These are phyloP conservation scores for Pseudolycoriella hygida DNA, from an alignment of 2,888 invertebrate genomes.

Conservation along the genomic window DNA sequence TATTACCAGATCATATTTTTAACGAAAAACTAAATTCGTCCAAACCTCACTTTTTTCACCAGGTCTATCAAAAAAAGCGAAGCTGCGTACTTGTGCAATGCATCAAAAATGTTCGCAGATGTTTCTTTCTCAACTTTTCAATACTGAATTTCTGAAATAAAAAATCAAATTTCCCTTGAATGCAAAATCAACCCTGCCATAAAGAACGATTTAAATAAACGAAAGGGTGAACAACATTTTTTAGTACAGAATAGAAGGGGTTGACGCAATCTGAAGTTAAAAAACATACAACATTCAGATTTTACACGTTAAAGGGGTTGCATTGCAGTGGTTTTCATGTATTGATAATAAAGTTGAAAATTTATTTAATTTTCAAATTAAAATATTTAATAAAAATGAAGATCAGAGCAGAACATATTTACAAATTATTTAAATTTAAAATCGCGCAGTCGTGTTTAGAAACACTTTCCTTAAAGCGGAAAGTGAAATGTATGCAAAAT, in stretches of 20 bases:
- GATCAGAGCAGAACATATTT: not conserved
- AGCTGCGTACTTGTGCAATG: too few species aligned
- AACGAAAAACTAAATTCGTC: too few species aligned
- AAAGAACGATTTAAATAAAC: too few species aligned
- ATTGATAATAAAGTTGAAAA: not conserved
- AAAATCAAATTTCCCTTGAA: too few species aligned
- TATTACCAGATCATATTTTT: too few species aligned
- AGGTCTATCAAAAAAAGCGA: too few species aligned
- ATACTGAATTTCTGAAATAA: too few species aligned
- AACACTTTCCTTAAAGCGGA: not conserved
- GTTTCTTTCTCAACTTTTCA: too few species aligned
- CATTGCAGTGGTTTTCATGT: not conserved
- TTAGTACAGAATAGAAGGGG: not conserved
- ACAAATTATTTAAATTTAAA: not conserved
- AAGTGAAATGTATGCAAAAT: not conserved
- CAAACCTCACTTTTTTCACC: too few species aligned
- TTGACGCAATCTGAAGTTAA: not conserved
- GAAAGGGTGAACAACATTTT: too few species aligned
- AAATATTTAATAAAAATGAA: not conserved
- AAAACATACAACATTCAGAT: constrained; percentile 1
- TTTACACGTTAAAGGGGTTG: not conserved
- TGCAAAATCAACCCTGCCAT: too few species aligned
- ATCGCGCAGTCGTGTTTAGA: not conserved
- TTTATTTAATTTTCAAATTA: not conserved
- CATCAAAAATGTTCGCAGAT: too few species aligned